Evolutionary conservation across 2,113 vertebrate species (phyloP).

Genomic region (Diadophis punctatus): DNA sequence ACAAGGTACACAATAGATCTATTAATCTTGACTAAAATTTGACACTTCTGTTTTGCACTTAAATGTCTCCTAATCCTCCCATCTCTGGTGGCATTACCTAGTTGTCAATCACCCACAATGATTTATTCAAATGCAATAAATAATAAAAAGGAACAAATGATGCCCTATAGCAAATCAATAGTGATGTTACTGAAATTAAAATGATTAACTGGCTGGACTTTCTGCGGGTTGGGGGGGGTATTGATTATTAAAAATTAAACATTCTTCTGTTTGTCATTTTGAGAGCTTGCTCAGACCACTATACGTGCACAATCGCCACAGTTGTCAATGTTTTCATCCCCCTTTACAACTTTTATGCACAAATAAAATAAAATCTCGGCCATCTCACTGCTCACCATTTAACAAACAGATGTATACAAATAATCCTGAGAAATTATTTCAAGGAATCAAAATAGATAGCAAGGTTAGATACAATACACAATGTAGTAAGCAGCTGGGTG

Average conservation of each 20-base stretch:
- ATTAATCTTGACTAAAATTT: background rate
- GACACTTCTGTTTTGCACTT: background rate
- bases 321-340: background rate
- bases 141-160: background rate
- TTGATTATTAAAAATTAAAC: background rate
- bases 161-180: background rate
- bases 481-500: background rate
- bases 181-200: background rate
- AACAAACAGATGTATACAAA: background rate
- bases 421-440: background rate
- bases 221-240: background rate
- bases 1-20: background rate
- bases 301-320: background rate
- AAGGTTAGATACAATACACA: background rate
- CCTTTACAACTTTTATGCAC: background rate
- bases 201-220: background rate
- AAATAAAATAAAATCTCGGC: background rate
- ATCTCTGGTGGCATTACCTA: background rate
- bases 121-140: background rate
- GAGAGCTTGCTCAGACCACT: background rate
- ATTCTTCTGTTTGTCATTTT: background rate
- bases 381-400: background rate
- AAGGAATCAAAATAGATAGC: background rate
- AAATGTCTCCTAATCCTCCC: background rate
- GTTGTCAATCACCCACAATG: background rate